Percentiles rank a stretch among this genome's conserved stretches.
These are phyloP conservation scores for Merops nubicus DNA, from an alignment of 2,113 vertebrate genomes.

Conservation along the genomic window DNA sequence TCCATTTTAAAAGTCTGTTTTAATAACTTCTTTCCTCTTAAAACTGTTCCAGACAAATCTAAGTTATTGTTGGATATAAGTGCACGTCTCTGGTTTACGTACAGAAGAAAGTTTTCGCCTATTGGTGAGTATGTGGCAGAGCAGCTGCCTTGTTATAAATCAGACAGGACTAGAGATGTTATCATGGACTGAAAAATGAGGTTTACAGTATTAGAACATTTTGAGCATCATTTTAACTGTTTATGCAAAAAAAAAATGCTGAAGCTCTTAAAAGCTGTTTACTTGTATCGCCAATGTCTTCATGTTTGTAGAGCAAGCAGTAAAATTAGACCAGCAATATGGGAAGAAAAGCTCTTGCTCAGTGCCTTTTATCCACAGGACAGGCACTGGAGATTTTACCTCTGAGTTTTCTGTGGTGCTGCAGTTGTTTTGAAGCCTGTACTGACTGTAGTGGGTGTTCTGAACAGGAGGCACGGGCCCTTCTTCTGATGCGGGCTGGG, in stretches of 20 bases:
- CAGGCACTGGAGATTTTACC: background rate
- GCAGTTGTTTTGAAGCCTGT: background rate
- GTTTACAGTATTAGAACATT: background rate
- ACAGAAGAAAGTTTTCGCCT: slow-evolving; percentile 96
- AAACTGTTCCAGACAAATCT: slow-evolving; percentile 85
- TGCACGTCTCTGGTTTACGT: slow-evolving; percentile 96
- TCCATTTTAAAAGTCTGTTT: background rate
- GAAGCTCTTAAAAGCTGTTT: background rate
- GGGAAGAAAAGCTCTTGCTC: background rate
- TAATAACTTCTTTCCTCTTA: slow-evolving; percentile 51
- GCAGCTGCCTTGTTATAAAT: background rate
- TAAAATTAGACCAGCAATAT: no score
- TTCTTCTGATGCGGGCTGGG: slow-evolving; percentile 95
- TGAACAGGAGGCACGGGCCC: slow-evolving; percentile 92
- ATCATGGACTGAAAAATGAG: background rate
- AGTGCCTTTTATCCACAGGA: background rate
- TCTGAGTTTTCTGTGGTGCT: background rate
- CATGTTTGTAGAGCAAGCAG: background rate
- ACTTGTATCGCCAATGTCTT: no score
- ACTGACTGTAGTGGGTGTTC: background rate
- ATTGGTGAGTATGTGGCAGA: slow-evolving; percentile 85
- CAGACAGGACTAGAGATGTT: background rate
- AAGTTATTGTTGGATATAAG: slow-evolving; percentile 91
- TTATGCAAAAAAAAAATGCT: background rate
- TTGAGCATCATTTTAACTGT: background rate